These are phyloP conservation scores for Rhingia rostrata DNA, from an alignment of 2,888 invertebrate species.

Conservation along the genomic window DNA sequence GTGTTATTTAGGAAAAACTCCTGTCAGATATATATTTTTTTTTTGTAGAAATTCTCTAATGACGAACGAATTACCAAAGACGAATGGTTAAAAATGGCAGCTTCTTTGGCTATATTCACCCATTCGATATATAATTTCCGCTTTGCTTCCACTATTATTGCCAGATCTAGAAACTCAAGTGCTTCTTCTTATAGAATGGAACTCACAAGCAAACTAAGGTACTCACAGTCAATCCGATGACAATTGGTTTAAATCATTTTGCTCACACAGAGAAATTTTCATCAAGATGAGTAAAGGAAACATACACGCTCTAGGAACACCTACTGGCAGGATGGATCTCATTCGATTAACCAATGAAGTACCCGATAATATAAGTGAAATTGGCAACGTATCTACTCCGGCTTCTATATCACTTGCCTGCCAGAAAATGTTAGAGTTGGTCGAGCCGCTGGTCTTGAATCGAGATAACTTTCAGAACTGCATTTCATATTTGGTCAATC, in stretches of 20 bases:
- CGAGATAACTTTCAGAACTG: slow-evolving; percentile 31
- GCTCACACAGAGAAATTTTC: slow-evolving; percentile 77
- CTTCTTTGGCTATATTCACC: slow-evolving; percentile 80
- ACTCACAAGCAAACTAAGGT: slow-evolving; percentile 79
- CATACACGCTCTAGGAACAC: slow-evolving; percentile 75
- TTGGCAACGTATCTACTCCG: slow-evolving; percentile 74
- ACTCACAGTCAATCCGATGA: not conserved
- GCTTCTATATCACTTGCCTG: not conserved
- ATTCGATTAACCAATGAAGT: slow-evolving; percentile 79
- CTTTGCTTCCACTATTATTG: slow-evolving; percentile 79
- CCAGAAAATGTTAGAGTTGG: slow-evolving; percentile 4
- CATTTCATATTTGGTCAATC: slow-evolving; percentile 6
- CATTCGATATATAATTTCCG: slow-evolving; percentile 80
- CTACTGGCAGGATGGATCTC: slow-evolving; percentile 78
- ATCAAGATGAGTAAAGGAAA: slow-evolving; percentile 79
- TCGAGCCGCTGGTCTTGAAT: slow-evolving; percentile 21
- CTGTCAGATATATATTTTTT: not conserved
- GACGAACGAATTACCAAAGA: slow-evolving; percentile 77
- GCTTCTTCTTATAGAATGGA: slow-evolving; percentile 76
- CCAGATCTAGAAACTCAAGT: slow-evolving; percentile 75
- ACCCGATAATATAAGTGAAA: slow-evolving; percentile 79
- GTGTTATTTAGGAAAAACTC: not conserved
- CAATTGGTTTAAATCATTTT: not conserved
- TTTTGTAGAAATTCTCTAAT: slow-evolving; percentile 77
- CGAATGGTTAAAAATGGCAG: slow-evolving; percentile 78